A percentile compares a stretch with the other conserved stretches of the same genome.
phyloP scores from a whole-genome alignment of 2,888 invertebrate species.

The Machimus atricapillus region DNA sequence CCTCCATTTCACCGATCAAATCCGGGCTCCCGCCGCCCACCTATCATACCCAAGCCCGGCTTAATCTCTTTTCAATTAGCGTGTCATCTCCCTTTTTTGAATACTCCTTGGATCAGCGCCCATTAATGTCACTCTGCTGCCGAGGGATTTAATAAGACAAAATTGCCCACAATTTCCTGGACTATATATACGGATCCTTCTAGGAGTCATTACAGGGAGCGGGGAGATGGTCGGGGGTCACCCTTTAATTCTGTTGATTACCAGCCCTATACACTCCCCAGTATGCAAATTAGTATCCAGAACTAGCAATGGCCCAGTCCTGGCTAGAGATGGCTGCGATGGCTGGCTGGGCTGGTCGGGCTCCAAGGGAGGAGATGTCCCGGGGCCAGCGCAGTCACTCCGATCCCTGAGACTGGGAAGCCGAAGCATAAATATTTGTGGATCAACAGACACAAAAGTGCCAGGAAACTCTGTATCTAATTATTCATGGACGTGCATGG shows the following conservation, averaged over 20 bases:
- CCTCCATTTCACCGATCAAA: not conserved
- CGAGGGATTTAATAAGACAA: slow-evolving; percentile 25
- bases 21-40: too few relatives aligned
- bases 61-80: slow-evolving; percentile 32
- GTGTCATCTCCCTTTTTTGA: slow-evolving; percentile 18
- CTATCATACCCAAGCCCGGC: not conserved
- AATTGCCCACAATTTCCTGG: slow-evolving; percentile 32
- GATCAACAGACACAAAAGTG: slow-evolving; percentile 46
- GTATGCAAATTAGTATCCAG: slow-evolving; percentile 45
- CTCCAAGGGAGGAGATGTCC: not conserved
- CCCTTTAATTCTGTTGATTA: slow-evolving; percentile 42
- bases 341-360: not conserved
- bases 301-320: not conserved
- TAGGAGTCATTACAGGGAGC: not conserved
- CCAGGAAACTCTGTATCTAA: slow-evolving; percentile 44
- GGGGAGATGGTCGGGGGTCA: not conserved
- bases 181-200: slow-evolving; percentile 17
- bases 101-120: slow-evolving; percentile 1
- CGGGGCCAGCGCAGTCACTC: not conserved
- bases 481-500: slow-evolving; percentile 44
- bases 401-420: not conserved
- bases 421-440: slow-evolving; percentile 45
- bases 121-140: slow-evolving; percentile 17
- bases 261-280: slow-evolving; percentile 35
- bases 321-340: not conserved